A percentile compares a stretch with the other conserved stretches of the same genome.
phyloP scores from a whole-genome alignment of 2,888 invertebrate species.

The Shargacucullia verbasci region DNA sequence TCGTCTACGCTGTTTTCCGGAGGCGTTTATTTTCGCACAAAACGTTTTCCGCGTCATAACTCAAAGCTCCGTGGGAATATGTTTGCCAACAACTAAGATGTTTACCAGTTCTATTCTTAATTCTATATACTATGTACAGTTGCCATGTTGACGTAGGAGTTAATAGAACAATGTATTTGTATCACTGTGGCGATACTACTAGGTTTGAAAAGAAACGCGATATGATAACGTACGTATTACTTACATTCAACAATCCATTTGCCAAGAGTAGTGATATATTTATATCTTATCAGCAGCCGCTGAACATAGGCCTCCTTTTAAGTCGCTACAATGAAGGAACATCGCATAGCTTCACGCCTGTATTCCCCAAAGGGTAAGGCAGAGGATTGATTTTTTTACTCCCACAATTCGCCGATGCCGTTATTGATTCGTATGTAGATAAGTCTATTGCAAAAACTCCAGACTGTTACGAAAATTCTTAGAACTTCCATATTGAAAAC shows the following conservation, averaged over 20 bases:
- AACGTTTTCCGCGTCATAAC: constrained; percentile 45
- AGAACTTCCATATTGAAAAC: too few species aligned
- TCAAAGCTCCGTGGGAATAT: constrained; percentile 28
- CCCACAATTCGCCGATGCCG: too few species aligned
- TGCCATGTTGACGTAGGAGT: constrained; percentile 24
- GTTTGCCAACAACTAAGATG: constrained; percentile 53
- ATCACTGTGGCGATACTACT: not conserved
- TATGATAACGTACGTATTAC: constrained; percentile 15
- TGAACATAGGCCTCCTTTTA: too few species aligned
- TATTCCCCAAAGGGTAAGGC: too few species aligned
- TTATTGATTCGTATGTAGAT: too few species aligned
- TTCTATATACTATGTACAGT: constrained; percentile 19
- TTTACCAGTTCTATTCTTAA: constrained; percentile 43
- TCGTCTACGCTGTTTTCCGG: constrained; percentile 14
- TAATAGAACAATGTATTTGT: constrained; percentile 25
- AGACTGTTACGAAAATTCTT: constrained; percentile 11
- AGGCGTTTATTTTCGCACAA: constrained; percentile 37
- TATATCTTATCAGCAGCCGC: too few species aligned
- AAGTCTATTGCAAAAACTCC: constrained; percentile 11
- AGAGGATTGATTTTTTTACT: too few species aligned
- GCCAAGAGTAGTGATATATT: constrained; percentile 9
- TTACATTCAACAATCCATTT: constrained; percentile 5
- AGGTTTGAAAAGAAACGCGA: constrained; percentile 11
- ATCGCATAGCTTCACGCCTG: too few species aligned
- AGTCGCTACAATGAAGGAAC: too few species aligned